Evolutionary conservation across 2,797 vertebrate species (phyloP).

Genomic region (Oreochromis grahami): DNA sequence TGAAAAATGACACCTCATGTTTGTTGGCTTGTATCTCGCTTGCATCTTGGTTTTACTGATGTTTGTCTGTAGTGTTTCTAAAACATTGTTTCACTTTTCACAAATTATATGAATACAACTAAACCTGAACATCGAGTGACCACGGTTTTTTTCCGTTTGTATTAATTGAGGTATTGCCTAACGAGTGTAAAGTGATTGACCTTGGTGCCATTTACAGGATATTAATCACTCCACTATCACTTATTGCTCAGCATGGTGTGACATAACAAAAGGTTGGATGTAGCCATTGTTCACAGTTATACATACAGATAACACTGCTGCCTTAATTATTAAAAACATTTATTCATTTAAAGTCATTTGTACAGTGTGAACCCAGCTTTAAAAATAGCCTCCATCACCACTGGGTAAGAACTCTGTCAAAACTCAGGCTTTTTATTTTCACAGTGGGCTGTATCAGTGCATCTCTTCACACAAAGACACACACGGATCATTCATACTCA

Average conservation of each 20-base stretch:
- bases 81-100: neutral
- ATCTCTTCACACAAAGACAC: neutral
- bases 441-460: neutral
- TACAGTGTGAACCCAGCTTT: neutral
- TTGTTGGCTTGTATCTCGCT: neutral
- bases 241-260: neutral
- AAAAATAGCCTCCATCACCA: no score
- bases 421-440: neutral
- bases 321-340: neutral
- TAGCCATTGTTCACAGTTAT: neutral
- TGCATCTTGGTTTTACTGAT: neutral
- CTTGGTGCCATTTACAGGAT: constrained; percentile 8
- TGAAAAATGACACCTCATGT: neutral
- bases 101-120: neutral
- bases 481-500: neutral
- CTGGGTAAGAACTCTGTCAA: neutral
- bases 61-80: neutral
- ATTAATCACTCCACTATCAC: neutral
- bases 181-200: neutral
- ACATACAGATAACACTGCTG: neutral
- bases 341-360: no score
- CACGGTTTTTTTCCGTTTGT: fast-evolving
- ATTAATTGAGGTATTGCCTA: neutral
- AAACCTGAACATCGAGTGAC: neutral
- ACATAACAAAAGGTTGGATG: neutral